A percentile compares a stretch with the other conserved stretches of the same genome.
Conservation (phyloP, 2,113 vertebrate genomes). For the Phyllostomus discolor region DNA sequence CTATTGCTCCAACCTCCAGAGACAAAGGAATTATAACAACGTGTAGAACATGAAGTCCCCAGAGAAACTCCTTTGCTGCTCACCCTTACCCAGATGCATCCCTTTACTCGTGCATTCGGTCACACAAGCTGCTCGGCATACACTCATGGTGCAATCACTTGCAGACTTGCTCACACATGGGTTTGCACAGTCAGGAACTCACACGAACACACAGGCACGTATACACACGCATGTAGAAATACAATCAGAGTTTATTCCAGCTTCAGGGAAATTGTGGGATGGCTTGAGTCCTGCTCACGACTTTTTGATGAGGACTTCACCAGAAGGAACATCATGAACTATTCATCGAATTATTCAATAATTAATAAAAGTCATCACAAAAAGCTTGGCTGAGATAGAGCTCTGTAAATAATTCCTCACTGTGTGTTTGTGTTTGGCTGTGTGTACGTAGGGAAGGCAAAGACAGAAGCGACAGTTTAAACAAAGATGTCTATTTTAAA, state of each 20-base stretch:
- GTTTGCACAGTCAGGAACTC: not conserved
- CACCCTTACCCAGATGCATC: not conserved
- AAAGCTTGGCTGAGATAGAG: not conserved
- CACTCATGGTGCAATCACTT: not conserved
- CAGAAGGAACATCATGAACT: slow-evolving; percentile 62
- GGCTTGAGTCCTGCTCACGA: not conserved
- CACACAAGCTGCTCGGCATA: rapidly evolving
- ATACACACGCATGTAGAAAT: not conserved
- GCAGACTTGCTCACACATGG: not conserved
- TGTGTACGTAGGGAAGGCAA: not conserved
- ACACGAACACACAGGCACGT: not conserved
- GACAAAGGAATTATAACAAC: slow-evolving; percentile 57
- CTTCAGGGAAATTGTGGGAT: not conserved
- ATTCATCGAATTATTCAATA: slow-evolving; percentile 72
- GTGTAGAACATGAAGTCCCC: not conserved
- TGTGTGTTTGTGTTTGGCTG: not conserved
- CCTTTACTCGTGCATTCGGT: rapidly evolving
- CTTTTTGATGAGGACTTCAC: slow-evolving; percentile 28
- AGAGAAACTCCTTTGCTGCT: not conserved
- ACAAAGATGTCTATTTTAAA: not conserved
- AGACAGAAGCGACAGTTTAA: not conserved
- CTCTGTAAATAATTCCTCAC: not conserved
- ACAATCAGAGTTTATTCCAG: not conserved
- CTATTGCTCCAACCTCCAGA: slow-evolving; percentile 47
- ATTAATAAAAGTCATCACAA: slow-evolving; percentile 68